These are phyloP conservation scores for Mycteria americana DNA, from an alignment of 2,797 vertebrate species.

Conservation along the genomic window DNA sequence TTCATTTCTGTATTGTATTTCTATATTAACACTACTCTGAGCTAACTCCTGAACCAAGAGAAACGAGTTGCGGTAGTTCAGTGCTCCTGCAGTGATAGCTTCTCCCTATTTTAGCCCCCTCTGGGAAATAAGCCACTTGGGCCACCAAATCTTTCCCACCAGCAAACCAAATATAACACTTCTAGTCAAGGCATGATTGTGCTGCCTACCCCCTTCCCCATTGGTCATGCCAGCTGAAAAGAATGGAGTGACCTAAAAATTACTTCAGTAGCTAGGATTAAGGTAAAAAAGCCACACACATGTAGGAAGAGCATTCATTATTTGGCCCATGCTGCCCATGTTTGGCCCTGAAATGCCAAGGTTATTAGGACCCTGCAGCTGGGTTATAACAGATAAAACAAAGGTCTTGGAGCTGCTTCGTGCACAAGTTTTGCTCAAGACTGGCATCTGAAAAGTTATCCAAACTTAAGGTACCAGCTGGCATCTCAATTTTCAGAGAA, in stretches of 20 bases:
- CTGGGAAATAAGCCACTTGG: not conserved
- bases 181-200: not conserved
- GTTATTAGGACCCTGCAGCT: too few relatives aligned
- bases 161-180: not conserved
- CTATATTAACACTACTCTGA: not conserved
- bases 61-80: not conserved
- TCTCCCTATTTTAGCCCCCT: not conserved
- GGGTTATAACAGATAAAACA: not conserved
- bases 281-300: not conserved
- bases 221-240: not conserved
- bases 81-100: not conserved
- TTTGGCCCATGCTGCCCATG: not conserved
- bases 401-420: not conserved
- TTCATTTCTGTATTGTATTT: not conserved
- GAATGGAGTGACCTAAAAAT: not conserved
- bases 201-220: not conserved
- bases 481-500: not conserved
- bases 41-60: not conserved
- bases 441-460: not conserved
- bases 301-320: not conserved
- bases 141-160: not conserved
- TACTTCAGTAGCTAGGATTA: not conserved
- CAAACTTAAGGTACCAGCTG: not conserved
- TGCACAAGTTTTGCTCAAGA: not conserved
- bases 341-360: accelerated